These are phyloP conservation scores for Psittacara wagleri DNA, from an alignment of 2,113 vertebrate genomes.

Conservation along the genomic window DNA sequence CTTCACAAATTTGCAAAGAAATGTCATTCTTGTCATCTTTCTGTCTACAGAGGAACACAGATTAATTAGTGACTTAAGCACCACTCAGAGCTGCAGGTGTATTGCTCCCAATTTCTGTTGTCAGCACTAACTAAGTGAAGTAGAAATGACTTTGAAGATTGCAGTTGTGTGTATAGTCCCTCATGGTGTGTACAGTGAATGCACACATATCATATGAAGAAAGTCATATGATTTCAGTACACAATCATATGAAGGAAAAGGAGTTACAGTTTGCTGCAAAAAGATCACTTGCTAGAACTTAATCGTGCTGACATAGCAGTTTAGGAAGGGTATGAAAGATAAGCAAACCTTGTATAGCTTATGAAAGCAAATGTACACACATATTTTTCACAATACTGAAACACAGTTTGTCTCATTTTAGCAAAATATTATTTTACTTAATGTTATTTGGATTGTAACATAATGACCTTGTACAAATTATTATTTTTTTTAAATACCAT, in stretches of 20 bases:
- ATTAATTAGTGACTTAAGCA: neutral
- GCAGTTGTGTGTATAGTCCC: neutral
- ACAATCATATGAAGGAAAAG: neutral
- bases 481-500: neutral
- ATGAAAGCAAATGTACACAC: neutral
- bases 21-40: neutral
- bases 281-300: neutral
- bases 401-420: neutral
- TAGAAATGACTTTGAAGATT: neutral
- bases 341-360: neutral
- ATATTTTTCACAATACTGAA: neutral
- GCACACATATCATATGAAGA: neutral
- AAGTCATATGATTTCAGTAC: neutral
- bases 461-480: neutral
- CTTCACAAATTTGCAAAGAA: neutral
- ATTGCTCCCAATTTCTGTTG: neutral
- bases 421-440: slow-evolving; percentile 27
- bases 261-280: neutral
- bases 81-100: neutral
- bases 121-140: neutral
- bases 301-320: neutral
- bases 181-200: neutral
- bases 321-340: neutral
- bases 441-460: neutral
- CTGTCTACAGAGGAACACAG: neutral